Base-by-base conservation (phyloP, 2,797 vertebrate genomes). In the Xiphophorus birchmanni region DNA sequence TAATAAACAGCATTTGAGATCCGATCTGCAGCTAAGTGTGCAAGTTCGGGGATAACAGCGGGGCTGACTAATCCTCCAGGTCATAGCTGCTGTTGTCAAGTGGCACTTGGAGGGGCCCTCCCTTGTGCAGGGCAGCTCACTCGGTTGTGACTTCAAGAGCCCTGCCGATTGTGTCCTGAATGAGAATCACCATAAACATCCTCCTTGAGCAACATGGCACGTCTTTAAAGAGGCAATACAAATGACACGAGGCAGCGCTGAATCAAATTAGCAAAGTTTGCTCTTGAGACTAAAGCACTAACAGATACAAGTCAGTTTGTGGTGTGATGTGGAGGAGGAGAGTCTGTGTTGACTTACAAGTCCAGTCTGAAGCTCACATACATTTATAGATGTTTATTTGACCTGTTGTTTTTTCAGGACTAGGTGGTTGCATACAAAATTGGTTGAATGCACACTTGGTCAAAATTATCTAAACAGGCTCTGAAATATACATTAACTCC, bases 151-250 rank as follows among this genome's bases (percentile, higher is more conserved):
- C 86, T 87, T 90, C 79, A 73, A 90, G 87, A 88, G 87, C 72
- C 78, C 60, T 11, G 12, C 54, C 21, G 80, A 84, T 84, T 84
- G 85, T 90, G 90, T 80, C 82, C 82, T 92, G 93, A 93, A 94
- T 95, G 86, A 92, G 84, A 94, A 94, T 92, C 76, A 1, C 76
- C 79, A 69, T 78, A 82, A 91, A 81, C 82, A 77, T 86, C 69
- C 89, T 93, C 82, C 78, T 93, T 92, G 85, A 91, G 90, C 84
- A 92, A 80, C 87, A 75, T 45, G 18, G 79, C 91, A 87, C 86
- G 81, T 92, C 88, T 90, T 85, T 73, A 78, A 89, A 80, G 84
- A 87, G 87, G 83, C 87, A 78, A 73, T 63, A 73, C 82, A 86
- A 89, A 84, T 52, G 84, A 77, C 76, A 79, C 37, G 80, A 77